Evolutionary conservation across 2,888 invertebrate species (phyloP).

Genomic region (Allacma fusca): DNA sequence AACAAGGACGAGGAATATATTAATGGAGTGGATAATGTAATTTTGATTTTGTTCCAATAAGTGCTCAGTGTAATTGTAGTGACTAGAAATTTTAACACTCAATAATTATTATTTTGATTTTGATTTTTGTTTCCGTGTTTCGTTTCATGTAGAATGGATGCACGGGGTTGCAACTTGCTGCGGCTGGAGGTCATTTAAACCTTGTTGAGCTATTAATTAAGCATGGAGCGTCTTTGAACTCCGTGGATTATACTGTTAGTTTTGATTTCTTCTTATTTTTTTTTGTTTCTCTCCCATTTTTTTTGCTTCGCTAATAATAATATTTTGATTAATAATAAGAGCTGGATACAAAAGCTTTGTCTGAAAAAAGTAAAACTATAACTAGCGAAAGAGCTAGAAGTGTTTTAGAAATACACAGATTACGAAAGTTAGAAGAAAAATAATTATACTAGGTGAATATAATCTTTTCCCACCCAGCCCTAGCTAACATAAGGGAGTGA

Average conservation of each 20-base stretch:
- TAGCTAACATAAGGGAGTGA: no score
- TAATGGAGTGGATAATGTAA: constrained; percentile 35
- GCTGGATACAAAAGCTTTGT: no score
- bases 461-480: no score
- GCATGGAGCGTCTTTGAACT: constrained; percentile 74
- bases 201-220: constrained; percentile 76
- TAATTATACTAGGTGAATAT: no score
- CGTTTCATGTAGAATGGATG: constrained; percentile 70
- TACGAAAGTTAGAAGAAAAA: no score
- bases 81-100: constrained; percentile 38
- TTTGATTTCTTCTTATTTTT: neutral
- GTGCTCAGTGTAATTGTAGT: constrained; percentile 21
- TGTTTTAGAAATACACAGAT: no score
- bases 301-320: neutral
- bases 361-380: no score
- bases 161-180: constrained; percentile 79
- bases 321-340: neutral
- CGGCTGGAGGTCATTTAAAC: constrained; percentile 82
- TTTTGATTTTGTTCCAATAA: no score
- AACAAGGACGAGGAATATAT: constrained; percentile 5
- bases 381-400: no score
- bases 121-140: constrained; percentile 9
- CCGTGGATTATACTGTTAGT: constrained; percentile 78
- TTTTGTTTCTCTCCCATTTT: neutral
- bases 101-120: no score